phyloP scores from a whole-genome alignment of 2,113 vertebrate genomes.

The Xiphophorus maculatus region DNA sequence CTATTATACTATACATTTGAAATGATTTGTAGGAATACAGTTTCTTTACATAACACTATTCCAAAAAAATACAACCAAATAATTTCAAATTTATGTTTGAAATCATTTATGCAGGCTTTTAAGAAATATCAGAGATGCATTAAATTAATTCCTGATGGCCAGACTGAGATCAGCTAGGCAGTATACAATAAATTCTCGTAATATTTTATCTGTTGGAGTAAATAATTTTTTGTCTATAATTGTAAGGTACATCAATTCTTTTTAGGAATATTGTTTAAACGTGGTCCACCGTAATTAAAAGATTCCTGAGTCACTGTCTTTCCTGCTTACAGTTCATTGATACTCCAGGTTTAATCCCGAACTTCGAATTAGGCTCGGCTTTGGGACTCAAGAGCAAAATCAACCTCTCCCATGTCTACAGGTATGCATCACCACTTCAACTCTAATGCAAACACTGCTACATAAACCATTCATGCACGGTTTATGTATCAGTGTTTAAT shows the following conservation, averaged over 20 bases:
- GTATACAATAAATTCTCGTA: no score
- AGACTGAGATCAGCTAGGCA: no score
- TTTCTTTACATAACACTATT: background rate
- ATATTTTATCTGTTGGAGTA: no score
- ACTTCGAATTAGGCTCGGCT: constrained; percentile 57
- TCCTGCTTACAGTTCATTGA: constrained; percentile 78
- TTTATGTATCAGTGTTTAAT: background rate
- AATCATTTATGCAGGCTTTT: background rate
- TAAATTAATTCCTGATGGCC: no score
- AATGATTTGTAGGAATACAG: background rate
- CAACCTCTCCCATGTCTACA: constrained; percentile 77
- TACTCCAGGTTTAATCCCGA: constrained; percentile 67
- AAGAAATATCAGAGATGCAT: background rate
- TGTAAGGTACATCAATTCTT: no score
- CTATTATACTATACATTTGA: background rate
- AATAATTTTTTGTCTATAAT: no score
- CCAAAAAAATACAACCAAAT: background rate
- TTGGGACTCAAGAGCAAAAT: constrained; percentile 63
- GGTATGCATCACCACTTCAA: constrained; percentile 64
- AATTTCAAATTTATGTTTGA: background rate
- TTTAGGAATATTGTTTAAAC: no score
- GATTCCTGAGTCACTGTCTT: background rate
- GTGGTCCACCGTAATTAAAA: background rate
- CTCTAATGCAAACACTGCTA: background rate
- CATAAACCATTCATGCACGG: background rate